Conservation (phyloP, 2,113 vertebrate genomes). For the Rhinopomastus cyanomelas region DNA sequence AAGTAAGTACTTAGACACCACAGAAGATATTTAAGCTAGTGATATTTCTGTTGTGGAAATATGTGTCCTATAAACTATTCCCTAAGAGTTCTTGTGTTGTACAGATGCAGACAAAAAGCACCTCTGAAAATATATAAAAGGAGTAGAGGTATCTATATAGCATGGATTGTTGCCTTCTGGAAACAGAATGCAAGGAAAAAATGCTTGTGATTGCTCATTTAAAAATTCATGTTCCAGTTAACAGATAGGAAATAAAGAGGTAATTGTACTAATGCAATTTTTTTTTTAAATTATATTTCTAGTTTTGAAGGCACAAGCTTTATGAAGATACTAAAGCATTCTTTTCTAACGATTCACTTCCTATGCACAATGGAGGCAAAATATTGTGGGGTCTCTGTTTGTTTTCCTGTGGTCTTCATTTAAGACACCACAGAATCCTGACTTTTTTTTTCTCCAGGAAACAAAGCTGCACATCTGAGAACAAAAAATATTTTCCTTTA, state of each 20-base stretch:
- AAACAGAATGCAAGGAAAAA: not conserved
- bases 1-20: not conserved
- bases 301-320: not conserved
- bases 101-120: not conserved
- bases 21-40: not conserved
- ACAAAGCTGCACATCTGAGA: too few species aligned
- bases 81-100: not conserved
- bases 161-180: not conserved
- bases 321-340: not conserved
- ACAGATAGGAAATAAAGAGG: not conserved
- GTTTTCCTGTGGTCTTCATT: not conserved
- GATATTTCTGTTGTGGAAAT: not conserved
- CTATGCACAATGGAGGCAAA: not conserved
- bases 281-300: not conserved
- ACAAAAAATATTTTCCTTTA: not conserved
- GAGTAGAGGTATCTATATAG: not conserved
- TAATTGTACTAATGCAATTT: not conserved
- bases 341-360: not conserved
- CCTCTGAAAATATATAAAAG: not conserved
- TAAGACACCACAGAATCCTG: not conserved
- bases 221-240: not conserved
- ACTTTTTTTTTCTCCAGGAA: not conserved
- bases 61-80: not conserved
- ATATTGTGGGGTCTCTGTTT: fast-evolving
- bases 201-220: not conserved